Evolutionary conservation across 2,797 vertebrate genomes (phyloP), one percentile per base, ranked within the genome.

Genomic region (Amniataba percoides): DNA sequence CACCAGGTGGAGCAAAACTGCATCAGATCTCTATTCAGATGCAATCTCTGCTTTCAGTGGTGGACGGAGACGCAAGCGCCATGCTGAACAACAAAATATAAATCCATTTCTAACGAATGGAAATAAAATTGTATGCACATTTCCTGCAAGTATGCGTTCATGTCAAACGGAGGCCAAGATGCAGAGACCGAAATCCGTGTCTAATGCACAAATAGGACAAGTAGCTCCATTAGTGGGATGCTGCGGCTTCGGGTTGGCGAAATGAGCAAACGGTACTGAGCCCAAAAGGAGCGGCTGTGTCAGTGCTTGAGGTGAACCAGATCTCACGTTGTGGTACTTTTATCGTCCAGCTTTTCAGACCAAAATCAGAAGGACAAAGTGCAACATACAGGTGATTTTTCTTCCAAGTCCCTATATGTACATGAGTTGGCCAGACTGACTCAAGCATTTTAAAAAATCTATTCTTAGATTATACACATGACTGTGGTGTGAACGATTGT

Each of bases 1-100:
- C 74, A 70, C 74, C 77, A 79, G 78, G 80, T 83, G 53, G 81
- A 61, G 75, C 57, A 77, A 62, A 81, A 75, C 49, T 43, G 56
- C 68, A 76, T 78, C 56, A 67, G 39, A 80, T 83, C 58, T 31
- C 58, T 78, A 79, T 74, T 85, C 51, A 48, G 80, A 80, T 72
- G 71, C 62, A 77, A 80, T 82, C 62, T 15, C 31, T 19, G 36
- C 71, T 80, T 89, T 84, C 77, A 57, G 71, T 80, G 19, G 80
- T 72, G 76, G 86, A 83, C 68, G 66, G 48, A 74, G 79, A 82
- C 81, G 67, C 31, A 40, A 85, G 77, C 74, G 80, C 43, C 71
- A 75, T 69, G 65, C 45, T 60, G 48, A 66, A 59, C 3, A 83
- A 68, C 64, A 82, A 74, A 89, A 79, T 61, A 56, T 56, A 63